Conservation (phyloP, 2,888 invertebrate species). For the Amphiduros pacificus region DNA sequence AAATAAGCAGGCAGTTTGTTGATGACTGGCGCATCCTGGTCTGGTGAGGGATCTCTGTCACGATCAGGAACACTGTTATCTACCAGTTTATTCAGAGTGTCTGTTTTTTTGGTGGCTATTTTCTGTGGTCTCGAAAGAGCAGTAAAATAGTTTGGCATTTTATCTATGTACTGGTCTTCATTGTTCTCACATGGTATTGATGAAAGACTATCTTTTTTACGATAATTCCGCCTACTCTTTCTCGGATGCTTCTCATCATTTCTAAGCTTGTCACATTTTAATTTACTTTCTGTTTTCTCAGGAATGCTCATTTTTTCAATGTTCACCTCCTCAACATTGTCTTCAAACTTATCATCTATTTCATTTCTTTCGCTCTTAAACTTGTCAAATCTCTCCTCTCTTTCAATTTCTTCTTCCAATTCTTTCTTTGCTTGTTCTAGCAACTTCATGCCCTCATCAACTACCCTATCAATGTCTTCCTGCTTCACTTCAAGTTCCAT, state of each 20-base stretch:
- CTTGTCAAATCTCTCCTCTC: not conserved
- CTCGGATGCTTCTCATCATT: too few relatives aligned
- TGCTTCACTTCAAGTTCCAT: too few relatives aligned
- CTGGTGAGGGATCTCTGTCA: slow-evolving; percentile 39
- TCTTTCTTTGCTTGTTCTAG: too few relatives aligned
- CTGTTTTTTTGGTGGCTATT: slow-evolving; percentile 24
- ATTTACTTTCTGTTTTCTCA: not conserved
- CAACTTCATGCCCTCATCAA: not conserved
- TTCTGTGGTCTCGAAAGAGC: slow-evolving; percentile 43
- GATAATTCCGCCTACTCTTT: not conserved
- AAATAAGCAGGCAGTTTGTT: slow-evolving; percentile 52
- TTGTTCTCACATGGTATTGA: too few relatives aligned
- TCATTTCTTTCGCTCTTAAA: not conserved
- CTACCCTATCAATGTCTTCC: not conserved
- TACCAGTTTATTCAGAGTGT: not conserved
- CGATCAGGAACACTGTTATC: slow-evolving; percentile 20
- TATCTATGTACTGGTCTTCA: slow-evolving; percentile 36
- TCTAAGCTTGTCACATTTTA: too few relatives aligned
- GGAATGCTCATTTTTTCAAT: not conserved
- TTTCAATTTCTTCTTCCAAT: not conserved
- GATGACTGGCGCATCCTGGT: slow-evolving; percentile 14
- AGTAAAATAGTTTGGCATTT: slow-evolving; percentile 51
- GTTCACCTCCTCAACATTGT: not conserved
- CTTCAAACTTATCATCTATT: not conserved
- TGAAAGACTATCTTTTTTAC: too few relatives aligned